Percentiles rank a stretch among this genome's conserved stretches.
Conservation (phyloP, 2,797 vertebrate species). For the Peromyscus aztecus region DNA sequence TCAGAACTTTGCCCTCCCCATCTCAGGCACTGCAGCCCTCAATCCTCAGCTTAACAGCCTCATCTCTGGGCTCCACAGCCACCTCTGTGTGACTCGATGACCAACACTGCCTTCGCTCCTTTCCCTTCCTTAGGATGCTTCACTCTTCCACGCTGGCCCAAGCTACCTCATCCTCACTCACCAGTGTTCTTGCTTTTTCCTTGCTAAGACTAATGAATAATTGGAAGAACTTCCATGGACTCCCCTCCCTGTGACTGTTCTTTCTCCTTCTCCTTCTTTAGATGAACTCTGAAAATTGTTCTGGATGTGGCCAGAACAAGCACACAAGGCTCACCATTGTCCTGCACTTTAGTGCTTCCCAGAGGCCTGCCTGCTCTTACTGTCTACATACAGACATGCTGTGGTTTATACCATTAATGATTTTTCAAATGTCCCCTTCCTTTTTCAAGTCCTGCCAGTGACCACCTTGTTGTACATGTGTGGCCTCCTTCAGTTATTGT, state of each 20-base stretch:
- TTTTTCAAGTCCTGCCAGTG: not conserved
- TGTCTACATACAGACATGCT: not conserved
- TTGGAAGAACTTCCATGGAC: not conserved
- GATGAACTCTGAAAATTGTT: not conserved
- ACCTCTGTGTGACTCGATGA: not conserved
- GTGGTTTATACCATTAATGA: not conserved
- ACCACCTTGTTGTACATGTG: not conserved
- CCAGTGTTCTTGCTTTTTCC: not conserved
- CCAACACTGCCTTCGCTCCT: too few relatives aligned
- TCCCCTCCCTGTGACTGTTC: not conserved
- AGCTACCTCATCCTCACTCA: not conserved
- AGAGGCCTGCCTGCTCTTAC: not conserved
- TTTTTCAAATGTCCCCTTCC: not conserved
- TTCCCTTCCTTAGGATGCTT: not conserved
- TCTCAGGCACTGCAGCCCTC: not conserved
- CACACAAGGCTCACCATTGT: not conserved
- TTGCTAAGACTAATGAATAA: not conserved
- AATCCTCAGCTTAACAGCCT: not conserved
- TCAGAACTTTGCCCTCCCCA: not conserved
- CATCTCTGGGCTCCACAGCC: not conserved
- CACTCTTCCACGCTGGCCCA: not conserved
- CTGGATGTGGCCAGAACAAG: not conserved
- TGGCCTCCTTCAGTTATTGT: not conserved
- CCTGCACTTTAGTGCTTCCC: not conserved
- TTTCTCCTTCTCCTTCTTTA: not conserved